Evolutionary conservation across 2,797 vertebrate genomes (phyloP), one percentile per base, ranked within the genome.

Genomic region (Tiaroga cobitis): DNA sequence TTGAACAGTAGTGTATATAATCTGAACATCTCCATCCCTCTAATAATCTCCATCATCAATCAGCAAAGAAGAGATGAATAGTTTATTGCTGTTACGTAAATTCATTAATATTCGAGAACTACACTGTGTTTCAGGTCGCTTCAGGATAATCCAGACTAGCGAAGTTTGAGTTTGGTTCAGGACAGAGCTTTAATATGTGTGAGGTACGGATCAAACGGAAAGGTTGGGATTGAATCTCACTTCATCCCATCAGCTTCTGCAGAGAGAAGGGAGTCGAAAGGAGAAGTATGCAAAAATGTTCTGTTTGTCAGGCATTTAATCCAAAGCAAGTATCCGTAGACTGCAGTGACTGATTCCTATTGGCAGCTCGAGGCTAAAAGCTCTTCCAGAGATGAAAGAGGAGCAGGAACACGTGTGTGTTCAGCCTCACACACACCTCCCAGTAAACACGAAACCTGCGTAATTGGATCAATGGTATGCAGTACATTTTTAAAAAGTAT

Each of bases 121-220:
- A 8, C 13, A 75, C n/a, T 79, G 15, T 65, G 39, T 49, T 34
- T 82, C 7, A n/a, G 51, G 37, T 82, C 51, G 43, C 49, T 59
- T 59, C n/a, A 32, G 79, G 79, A 37, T 54, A 32, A 68, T 68
- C 21, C 29, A 67, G 29, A 37, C 7, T n/a, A 29, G 18, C 29
- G 18, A 73, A 43, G 26, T 82, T 59, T 61, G 11, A 61, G 49
- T 81, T 43, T 32, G 80, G 18, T 70, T 81, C 49, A 72, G 49
- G 26, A 59, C 39, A 59, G 19, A 21, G 34, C 5, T 73, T 73
- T 18, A 46, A 59, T 73, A 26, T 34, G 81, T 82, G 32, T 43
- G 81, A 73, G 37, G 77, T 43, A n/a, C 1, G 18, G 54, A 82
- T 73, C 81, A 82, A 73, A 82, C 16, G 37, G 10, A 32, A 61